Percentiles rank a stretch among this genome's conserved stretches.
These are phyloP conservation scores for Papilio gigon DNA, from an alignment of 2,888 invertebrate species.

Conservation along the genomic window DNA sequence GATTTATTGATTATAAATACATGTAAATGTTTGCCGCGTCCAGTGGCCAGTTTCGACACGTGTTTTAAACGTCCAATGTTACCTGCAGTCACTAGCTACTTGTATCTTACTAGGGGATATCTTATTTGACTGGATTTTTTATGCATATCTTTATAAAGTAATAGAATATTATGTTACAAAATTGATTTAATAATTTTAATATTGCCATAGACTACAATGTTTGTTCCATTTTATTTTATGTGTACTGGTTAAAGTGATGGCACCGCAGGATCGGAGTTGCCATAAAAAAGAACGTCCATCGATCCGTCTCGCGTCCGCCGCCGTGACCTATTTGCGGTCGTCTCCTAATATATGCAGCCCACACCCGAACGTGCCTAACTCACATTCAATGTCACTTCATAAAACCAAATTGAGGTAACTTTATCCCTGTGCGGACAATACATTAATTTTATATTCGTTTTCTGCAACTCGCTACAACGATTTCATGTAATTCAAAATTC, in stretches of 20 bases:
- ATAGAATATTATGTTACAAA: background rate
- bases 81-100: conserved; percentile 18
- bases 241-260: background rate
- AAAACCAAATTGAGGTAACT: conserved; percentile 48
- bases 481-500: background rate
- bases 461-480: background rate
- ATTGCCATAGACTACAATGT: background rate
- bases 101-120: background rate
- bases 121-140: too few relatives aligned
- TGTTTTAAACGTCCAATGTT: conserved; percentile 41
- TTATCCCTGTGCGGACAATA: conserved; percentile 35
- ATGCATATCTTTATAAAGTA: background rate
- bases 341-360: conserved; percentile 62
- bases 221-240: background rate
- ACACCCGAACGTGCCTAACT: conserved; percentile 56
- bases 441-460: conserved; percentile 27
- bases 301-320: conserved; percentile 41
- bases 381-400: conserved; percentile 49
- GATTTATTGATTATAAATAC: conserved; percentile 69
- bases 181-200: background rate
- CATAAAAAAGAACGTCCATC: conserved; percentile 38
- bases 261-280: conserved; percentile 17
- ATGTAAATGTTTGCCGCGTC: conserved; percentile 57
- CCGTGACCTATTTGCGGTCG: conserved; percentile 57
- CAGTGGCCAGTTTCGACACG: conserved; percentile 54